phyloP scores from a whole-genome alignment of 2,113 vertebrate species.

The Tamias sibiricus region DNA sequence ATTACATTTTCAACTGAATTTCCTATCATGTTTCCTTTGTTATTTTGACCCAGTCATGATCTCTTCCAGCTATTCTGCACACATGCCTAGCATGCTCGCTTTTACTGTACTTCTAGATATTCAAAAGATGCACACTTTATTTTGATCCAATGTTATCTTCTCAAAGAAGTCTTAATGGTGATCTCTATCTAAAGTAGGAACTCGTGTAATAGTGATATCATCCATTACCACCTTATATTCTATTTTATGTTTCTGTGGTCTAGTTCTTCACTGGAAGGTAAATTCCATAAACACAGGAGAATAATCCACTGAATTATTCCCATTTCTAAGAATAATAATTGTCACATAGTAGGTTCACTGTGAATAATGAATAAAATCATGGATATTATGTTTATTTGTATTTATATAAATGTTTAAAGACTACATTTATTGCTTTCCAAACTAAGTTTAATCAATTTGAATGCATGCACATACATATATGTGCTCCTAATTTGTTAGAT shows the following conservation, averaged over 20 bases:
- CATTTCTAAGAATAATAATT: background rate
- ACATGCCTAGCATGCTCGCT: background rate
- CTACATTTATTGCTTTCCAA: background rate
- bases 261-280: background rate
- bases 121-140: background rate
- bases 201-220: accelerated
- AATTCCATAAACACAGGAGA: background rate
- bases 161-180: background rate
- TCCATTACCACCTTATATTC: background rate
- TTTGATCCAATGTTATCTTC: background rate
- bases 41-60: background rate
- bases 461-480: background rate
- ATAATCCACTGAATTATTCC: background rate
- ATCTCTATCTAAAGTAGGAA: background rate
- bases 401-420: slow-evolving; percentile 32
- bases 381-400: background rate
- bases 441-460: slow-evolving; percentile 8
- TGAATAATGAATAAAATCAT: background rate
- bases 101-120: background rate
- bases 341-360: background rate
- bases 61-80: background rate
- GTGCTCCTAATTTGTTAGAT: slow-evolving; percentile 51
- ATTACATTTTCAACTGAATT: background rate
- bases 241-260: background rate
- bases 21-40: background rate